Conservation (phyloP, 2,113 vertebrate species). For the Pelvicachromis taeniatus region DNA sequence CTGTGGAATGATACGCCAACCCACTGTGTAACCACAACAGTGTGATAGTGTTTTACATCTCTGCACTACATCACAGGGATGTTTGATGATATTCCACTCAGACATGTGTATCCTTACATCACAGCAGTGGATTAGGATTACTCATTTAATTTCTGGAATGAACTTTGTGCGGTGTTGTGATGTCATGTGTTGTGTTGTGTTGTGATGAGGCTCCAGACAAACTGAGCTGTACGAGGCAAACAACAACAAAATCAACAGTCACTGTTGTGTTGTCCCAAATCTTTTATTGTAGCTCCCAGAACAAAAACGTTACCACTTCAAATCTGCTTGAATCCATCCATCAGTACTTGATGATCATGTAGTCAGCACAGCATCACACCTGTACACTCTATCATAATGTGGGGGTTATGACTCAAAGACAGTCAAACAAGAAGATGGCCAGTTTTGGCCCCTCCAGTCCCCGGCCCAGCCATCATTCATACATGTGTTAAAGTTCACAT, state of each 20-base stretch:
- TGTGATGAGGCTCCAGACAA: neutral
- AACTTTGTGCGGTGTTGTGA: neutral
- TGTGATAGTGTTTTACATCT: too few relatives aligned
- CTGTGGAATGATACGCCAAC: too few relatives aligned
- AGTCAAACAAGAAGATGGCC: neutral
- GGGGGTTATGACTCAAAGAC: neutral
- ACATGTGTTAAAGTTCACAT: too few relatives aligned
- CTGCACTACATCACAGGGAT: too few relatives aligned
- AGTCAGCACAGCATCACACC: neutral
- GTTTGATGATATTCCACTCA: too few relatives aligned
- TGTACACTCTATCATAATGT: slow-evolving; percentile 23
- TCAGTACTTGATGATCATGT: slow-evolving; percentile 64
- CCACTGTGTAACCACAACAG: too few relatives aligned
- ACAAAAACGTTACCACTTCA: slow-evolving; percentile 48
- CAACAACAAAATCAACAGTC: neutral
- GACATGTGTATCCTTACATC: too few relatives aligned
- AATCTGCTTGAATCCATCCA: slow-evolving; percentile 11
- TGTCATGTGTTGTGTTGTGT: neutral
- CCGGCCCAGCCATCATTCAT: neutral
- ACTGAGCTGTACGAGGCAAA: neutral
- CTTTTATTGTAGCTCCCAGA: slow-evolving; percentile 70
- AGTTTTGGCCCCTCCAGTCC: neutral
- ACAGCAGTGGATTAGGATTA: neutral
- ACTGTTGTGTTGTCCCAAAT: slow-evolving; percentile 61
- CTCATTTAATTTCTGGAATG: neutral